Evolutionary conservation across 2,888 invertebrate genomes (phyloP).

Genomic region (Bombylius major): DNA sequence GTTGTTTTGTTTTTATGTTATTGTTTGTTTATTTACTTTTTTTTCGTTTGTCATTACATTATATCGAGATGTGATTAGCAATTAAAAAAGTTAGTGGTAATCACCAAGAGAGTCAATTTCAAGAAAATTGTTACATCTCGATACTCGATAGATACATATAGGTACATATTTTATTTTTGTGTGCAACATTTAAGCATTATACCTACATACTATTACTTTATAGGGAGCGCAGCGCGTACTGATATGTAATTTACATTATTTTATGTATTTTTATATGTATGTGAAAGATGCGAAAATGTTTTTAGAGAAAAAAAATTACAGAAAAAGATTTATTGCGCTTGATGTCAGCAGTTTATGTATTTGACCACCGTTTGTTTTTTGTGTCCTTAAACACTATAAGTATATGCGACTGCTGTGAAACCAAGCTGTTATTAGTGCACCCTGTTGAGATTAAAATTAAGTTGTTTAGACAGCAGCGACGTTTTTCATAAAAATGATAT

Average conservation of each 20-base stretch:
- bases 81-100: slow-evolving; percentile 1
- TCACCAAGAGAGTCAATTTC: not conserved
- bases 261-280: not conserved
- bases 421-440: slow-evolving; percentile 2
- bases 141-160: not conserved
- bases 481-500: not conserved
- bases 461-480: slow-evolving; percentile 1
- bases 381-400: not conserved
- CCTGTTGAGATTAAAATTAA: slow-evolving; percentile 7
- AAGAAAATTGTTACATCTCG: not conserved
- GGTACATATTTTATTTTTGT: not conserved
- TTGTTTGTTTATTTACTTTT: no score
- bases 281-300: slow-evolving; percentile 6
- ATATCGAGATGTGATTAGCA: slow-evolving; percentile 1
- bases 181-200: not conserved
- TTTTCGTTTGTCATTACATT: not conserved
- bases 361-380: not conserved
- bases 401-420: slow-evolving; percentile 3
- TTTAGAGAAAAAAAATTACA: not conserved
- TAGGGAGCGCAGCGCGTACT: no score
- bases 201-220: no score
- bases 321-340: slow-evolving; percentile 6
- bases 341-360: not conserved
- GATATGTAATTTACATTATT: no score
- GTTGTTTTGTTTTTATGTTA: not conserved